These are phyloP conservation scores for Sebastes goodei DNA, from an alignment of 2,797 vertebrate genomes.

Conservation along the genomic window DNA sequence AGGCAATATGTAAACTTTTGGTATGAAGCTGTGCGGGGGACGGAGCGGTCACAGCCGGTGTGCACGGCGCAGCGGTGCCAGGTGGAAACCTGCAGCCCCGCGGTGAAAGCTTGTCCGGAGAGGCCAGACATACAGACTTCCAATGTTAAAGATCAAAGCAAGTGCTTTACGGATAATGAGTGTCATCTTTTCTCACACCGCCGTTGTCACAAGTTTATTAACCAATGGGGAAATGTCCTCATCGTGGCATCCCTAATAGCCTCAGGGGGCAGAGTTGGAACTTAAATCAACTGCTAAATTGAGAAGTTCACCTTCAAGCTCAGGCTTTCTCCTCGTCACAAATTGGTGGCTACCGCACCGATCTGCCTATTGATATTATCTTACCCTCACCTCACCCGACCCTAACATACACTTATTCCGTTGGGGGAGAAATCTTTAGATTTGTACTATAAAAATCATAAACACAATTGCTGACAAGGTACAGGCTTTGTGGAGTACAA, in stretches of 20 bases:
- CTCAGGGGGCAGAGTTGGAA: background rate
- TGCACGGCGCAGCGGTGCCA: too few relatives aligned
- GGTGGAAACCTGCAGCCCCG: too few relatives aligned
- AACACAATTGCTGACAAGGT: background rate
- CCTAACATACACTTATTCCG: background rate
- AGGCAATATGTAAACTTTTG: background rate
- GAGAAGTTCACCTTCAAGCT: background rate
- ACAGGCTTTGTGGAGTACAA: background rate
- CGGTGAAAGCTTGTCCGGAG: too few relatives aligned
- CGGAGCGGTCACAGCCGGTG: too few relatives aligned
- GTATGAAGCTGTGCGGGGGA: background rate
- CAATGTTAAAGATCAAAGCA: too few relatives aligned
- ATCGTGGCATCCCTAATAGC: background rate
- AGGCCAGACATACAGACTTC: too few relatives aligned
- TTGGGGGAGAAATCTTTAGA: background rate
- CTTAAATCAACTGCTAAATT: background rate
- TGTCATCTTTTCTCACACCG: too few relatives aligned
- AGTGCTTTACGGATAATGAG: too few relatives aligned
- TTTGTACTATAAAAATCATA: background rate
- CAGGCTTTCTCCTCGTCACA: background rate
- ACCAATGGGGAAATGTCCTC: too few relatives aligned
- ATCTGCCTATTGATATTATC: constrained; percentile 1
- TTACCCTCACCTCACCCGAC: background rate
- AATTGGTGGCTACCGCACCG: background rate
- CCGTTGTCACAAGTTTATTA: too few relatives aligned